Conservation (phyloP, 1,140 invertebrate genomes). For the Procambarus clarkii region DNA sequence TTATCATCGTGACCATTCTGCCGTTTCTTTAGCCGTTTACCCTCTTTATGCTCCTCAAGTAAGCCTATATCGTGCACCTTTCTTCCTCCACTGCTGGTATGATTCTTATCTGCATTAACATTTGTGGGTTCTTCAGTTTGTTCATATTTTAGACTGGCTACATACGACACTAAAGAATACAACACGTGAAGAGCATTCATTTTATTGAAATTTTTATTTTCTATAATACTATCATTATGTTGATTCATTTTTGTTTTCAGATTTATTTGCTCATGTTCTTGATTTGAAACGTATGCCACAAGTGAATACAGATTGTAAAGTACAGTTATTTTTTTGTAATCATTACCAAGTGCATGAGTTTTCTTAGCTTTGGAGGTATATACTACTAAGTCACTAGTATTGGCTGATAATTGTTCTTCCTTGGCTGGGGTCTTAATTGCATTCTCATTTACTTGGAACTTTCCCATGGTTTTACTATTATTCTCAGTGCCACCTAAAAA, state of each 20-base stretch:
- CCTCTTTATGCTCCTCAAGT: neutral
- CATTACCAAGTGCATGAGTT: neutral
- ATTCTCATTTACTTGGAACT: neutral
- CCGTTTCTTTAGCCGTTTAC: neutral
- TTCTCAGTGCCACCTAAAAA: neutral
- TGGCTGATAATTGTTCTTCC: neutral
- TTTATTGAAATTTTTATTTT: neutral
- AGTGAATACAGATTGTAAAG: neutral
- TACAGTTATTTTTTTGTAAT: neutral
- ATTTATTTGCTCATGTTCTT: neutral
- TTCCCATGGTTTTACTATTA: neutral
- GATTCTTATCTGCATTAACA: too few relatives aligned
- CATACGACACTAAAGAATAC: neutral
- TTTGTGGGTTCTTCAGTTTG: neutral
- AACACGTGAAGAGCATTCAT: neutral
- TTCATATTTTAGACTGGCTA: neutral
- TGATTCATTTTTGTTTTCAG: neutral
- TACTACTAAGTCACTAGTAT: neutral
- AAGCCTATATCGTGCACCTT: neutral
- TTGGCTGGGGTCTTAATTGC: neutral
- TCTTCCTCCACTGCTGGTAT: too few relatives aligned
- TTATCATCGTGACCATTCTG: neutral
- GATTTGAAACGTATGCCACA: neutral
- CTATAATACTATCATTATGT: neutral
- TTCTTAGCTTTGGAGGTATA: neutral